Base-by-base conservation (phyloP, 2,113 vertebrate genomes). In the Psilopsiagon aymara region DNA sequence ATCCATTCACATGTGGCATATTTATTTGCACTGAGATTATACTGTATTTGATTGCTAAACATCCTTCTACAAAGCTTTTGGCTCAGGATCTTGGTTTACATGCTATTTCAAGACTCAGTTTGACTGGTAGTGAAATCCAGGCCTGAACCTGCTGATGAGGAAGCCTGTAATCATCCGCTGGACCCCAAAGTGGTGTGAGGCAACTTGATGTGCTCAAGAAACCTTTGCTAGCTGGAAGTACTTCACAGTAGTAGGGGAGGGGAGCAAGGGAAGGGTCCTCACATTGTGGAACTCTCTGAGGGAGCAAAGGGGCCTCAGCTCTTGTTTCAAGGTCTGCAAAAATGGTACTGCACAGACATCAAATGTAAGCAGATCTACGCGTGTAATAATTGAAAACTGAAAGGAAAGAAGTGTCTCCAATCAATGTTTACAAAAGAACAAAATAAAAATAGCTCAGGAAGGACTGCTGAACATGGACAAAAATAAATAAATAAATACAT, bases 271-370 rank as follows among this genome's bases (percentile, higher is more conserved):
- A 43, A 76, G 68, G 25, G 10, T 66, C 41, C 14, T 66, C 1
- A 0, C 11, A 31, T 39, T 2, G 0, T 59, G 31, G 74, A 84
- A 28, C 17, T 60, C 27, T 25, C 17, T 44, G 35, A 0, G 1
- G 23, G 16, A 86, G 10, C 4, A 49, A 52, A 79, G 55, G 44
- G 49, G 27, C 27, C 55, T 75, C 35, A 39, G 33, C 31, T 55
- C 57, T 78, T 69, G 9, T 60, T 83, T 68, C 20, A 43, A 77
- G 21, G 33, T 27, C 81, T 82, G 27, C 37, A 79, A 70, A 66
- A 90, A 52, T 9, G 13, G n/a, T 31, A 27, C 59, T 35, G 59
- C 7, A 1, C 33, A 55, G 28, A 39, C 29, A 27, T 57, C 16
- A 63, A 51, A 51, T 35, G 11, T 28, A 51, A 91, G 35, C 12